Evolutionary conservation across 2,888 invertebrate species (phyloP).

Genomic region (Paralinhomoeus sp.): DNA sequence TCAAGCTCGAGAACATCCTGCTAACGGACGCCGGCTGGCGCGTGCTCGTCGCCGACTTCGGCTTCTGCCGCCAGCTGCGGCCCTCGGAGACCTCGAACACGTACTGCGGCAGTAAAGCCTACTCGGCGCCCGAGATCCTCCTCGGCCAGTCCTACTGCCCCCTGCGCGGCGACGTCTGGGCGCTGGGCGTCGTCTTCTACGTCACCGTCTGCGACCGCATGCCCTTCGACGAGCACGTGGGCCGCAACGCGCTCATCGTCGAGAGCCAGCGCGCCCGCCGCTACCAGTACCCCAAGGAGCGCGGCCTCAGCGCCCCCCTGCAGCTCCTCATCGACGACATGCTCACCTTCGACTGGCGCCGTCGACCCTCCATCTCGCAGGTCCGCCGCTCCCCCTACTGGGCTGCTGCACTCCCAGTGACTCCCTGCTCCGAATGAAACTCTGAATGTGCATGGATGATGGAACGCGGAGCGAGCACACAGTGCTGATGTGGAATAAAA

Average conservation of each 20-base stretch:
- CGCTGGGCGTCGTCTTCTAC: slow-evolving; percentile 31
- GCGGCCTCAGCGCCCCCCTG: too few species aligned
- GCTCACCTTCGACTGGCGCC: too few species aligned
- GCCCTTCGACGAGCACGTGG: slow-evolving; percentile 31
- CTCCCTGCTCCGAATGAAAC: too few species aligned
- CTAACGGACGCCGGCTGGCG: slow-evolving; percentile 22
- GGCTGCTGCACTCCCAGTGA: too few species aligned
- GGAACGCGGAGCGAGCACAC: too few species aligned
- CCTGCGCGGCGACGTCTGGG: slow-evolving; percentile 14
- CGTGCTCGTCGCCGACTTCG: slow-evolving; percentile 30
- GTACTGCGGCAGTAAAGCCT: slow-evolving; percentile 33
- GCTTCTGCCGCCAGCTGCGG: slow-evolving; percentile 26
- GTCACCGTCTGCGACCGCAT: slow-evolving; percentile 30
- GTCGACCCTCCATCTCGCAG: too few species aligned
- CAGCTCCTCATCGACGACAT: too few species aligned
- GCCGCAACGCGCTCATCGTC: slow-evolving; percentile 20
- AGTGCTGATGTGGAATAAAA: too few species aligned
- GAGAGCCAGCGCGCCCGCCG: too few species aligned
- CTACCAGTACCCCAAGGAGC: too few species aligned
- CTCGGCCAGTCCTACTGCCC: slow-evolving; percentile 29
- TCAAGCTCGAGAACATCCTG: slow-evolving; percentile 33
- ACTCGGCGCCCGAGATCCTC: slow-evolving; percentile 27
- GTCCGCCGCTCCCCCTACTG: too few species aligned
- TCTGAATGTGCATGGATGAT: too few species aligned
- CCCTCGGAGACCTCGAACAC: slow-evolving; percentile 25